phyloP scores from a whole-genome alignment of 2,113 vertebrate genomes.

The Paradoxurus hermaphroditus region DNA sequence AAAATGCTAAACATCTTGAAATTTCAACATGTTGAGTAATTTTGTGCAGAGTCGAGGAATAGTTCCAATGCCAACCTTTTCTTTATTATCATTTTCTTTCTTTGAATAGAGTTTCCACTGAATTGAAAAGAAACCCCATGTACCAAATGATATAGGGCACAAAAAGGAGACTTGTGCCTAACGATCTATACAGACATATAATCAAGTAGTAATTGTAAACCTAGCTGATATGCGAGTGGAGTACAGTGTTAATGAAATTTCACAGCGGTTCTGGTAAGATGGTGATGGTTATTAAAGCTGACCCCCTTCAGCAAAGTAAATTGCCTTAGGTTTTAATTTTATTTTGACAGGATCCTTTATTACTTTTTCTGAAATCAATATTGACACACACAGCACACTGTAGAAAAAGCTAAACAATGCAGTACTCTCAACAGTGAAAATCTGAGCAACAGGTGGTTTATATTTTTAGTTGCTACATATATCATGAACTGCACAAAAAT shows the following conservation, averaged over 20 bases:
- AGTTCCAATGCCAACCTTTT: conserved; percentile 1
- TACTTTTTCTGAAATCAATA: conserved; percentile 79
- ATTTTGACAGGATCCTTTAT: conserved; percentile 80
- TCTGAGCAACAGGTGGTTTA: conserved; percentile 72
- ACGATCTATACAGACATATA: conserved; percentile 72
- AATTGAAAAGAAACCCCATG: conserved; percentile 59
- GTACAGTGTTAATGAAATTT: conserved; percentile 79
- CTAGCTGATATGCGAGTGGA: conserved; percentile 69
- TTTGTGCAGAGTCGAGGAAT: conserved; percentile 46
- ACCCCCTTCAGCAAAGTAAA: conserved; percentile 79
- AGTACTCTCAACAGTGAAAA: conserved; percentile 49
- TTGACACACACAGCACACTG: conserved; percentile 72
- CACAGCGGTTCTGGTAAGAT: conserved; percentile 74
- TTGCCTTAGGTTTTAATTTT: conserved; percentile 80
- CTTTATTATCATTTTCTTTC: conserved; percentile 49
- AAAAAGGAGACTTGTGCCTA: conserved; percentile 61
- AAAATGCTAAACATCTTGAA: background rate
- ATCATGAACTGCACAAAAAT: conserved; percentile 54
- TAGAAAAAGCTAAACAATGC: conserved; percentile 74
- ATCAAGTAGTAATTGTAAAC: conserved; percentile 77
- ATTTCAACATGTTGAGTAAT: conserved; percentile 5
- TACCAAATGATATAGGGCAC: conserved; percentile 57
- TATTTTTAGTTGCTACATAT: conserved; percentile 60
- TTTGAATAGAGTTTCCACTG: conserved; percentile 54
- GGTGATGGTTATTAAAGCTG: conserved; percentile 79